These are phyloP conservation scores for Urocynchramus pylzowi DNA, from an alignment of 2,113 vertebrate species.

Conservation along the genomic window DNA sequence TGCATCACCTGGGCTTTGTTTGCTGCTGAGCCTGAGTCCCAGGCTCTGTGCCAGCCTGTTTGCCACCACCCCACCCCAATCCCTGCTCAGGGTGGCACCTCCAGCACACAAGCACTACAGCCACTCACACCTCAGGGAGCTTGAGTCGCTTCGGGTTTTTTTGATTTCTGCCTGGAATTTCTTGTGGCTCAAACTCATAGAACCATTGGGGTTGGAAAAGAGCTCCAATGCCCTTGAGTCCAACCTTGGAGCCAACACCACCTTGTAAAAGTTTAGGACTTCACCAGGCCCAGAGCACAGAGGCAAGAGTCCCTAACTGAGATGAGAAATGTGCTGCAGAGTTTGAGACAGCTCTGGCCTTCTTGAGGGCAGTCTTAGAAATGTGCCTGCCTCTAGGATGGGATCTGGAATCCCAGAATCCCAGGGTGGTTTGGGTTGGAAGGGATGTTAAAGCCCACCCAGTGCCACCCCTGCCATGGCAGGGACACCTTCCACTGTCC, in stretches of 20 bases:
- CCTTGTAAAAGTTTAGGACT: neutral
- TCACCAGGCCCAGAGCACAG: neutral
- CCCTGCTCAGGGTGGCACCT: neutral
- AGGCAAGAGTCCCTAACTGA: neutral
- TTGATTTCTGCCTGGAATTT: neutral
- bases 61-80: too few relatives aligned
- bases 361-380: neutral
- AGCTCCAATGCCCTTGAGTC: too few relatives aligned
- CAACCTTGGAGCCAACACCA: neutral
- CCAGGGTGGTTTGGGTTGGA: neutral
- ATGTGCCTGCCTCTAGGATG: neutral
- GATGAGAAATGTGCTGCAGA: neutral
- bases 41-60: neutral
- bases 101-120: neutral
- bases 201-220: neutral
- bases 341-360: neutral
- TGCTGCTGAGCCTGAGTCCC: neutral
- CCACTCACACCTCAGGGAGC: neutral
- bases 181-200: neutral
- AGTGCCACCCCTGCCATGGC: neutral
- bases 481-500: neutral
- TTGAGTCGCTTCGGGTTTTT: accelerated
- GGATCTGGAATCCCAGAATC: neutral
- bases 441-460: neutral
- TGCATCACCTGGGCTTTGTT: accelerated